Evolutionary conservation across 2,888 invertebrate genomes (phyloP).

Genomic region (Spialia ferax): DNA sequence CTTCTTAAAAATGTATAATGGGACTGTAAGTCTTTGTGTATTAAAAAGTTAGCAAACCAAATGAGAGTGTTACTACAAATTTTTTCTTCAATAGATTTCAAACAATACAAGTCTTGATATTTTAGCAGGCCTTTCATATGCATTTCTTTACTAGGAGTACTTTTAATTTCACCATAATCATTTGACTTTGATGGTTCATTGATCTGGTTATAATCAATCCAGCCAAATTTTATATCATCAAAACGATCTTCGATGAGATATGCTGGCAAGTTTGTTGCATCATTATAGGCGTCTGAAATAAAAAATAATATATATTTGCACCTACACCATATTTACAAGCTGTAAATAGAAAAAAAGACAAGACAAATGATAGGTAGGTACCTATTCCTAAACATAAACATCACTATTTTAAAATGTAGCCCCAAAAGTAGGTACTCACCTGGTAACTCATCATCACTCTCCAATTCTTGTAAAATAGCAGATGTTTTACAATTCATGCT

Average conservation of each 20-base stretch:
- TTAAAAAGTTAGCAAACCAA: conserved; percentile 41
- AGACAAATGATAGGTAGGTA: too few relatives aligned
- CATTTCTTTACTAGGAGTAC: background rate
- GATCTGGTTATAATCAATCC: conserved; percentile 3
- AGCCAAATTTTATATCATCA: conserved; percentile 31
- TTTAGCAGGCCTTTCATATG: conserved; percentile 26
- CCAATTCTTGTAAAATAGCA: conserved; percentile 18
- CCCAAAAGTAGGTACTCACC: conserved; percentile 2
- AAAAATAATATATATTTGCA: conserved; percentile 6
- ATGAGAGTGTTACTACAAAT: conserved; percentile 25
- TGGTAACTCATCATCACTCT: conserved; percentile 35
- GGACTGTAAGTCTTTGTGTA: conserved; percentile 38
- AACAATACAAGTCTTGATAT: conserved; percentile 31
- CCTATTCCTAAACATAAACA: too few relatives aligned
- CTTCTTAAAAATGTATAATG: conserved; percentile 66
- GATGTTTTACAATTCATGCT: background rate
- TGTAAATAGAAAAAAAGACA: too few relatives aligned
- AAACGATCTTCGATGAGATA: conserved; percentile 27
- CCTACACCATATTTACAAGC: background rate
- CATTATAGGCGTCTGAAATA: conserved; percentile 27
- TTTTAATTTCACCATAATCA: background rate
- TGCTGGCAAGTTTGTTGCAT: conserved; percentile 11
- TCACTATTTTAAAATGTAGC: too few relatives aligned
- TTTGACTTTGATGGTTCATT: background rate
- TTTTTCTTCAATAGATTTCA: conserved; percentile 20